Base-by-base conservation (phyloP, 2,888 invertebrate genomes). In the Coleophora flavipennella region DNA sequence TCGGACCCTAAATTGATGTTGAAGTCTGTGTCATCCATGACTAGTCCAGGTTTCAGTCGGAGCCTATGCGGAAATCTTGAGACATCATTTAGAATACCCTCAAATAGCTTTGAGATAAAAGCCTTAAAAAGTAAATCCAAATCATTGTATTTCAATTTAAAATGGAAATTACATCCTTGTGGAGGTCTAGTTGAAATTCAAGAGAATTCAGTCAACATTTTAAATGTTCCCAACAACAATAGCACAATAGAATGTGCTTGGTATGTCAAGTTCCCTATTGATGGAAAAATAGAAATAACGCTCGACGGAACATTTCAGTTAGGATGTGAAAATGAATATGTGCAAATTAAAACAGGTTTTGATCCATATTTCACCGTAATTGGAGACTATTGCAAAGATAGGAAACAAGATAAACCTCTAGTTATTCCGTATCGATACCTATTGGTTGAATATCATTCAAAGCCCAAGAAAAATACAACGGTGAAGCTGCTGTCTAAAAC, bases 231-330 rank as follows among this genome's bases (percentile, higher is more conserved):
- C 0, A 56, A 59, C 34, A 79, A 73, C 35, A 56, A 65, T 1
- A 72, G 75, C 9, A 67, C 81, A 0, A 55, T 91, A 10, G 89
- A 91, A 55, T 97, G 97, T 67, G 86, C 87, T 0, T 96, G 95
- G 95, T 57, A 83, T 13, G 56, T 93, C 1, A 63, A 73, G 9
- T 73, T 71, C 31, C 67, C 77, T 1, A 55, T 60, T 13, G 75
- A 69, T 29, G 67, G 60, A 39, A 71, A 69, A 46, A 47, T 84
- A 31, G 66, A 78, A 57, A 63, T 86, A 38, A 66, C 59, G 45
- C 47, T 73, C 35, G 60, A 65, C 42, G 76, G 77, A 2, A 40
- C 50, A 3, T 78, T 78, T 43, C 42, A 52, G 28, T 56, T 65
- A 26, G 56, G 59, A 31, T 77, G 77, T 46, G 47, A 51, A 10